Evolutionary conservation across 2,113 vertebrate genomes (phyloP).

Genomic region (Ellobius talpinus): DNA sequence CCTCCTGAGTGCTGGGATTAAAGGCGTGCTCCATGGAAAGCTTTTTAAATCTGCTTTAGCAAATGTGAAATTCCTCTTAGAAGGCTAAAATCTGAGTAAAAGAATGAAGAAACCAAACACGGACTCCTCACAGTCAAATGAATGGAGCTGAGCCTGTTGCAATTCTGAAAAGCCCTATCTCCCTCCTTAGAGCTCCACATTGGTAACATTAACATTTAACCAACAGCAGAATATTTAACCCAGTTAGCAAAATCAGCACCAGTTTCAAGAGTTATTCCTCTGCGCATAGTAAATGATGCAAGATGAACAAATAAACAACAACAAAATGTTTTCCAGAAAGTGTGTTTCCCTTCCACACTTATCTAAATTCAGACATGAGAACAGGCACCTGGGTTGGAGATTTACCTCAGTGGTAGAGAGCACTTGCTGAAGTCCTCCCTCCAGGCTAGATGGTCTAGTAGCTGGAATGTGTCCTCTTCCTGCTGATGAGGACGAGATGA

Average conservation of each 20-base stretch:
- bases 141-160: constrained; percentile 72
- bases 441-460: constrained; percentile 96
- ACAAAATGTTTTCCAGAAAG: constrained; percentile 84
- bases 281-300: constrained; percentile 84
- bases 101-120: constrained; percentile 82
- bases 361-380: constrained; percentile 68
- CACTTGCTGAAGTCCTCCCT: too few species aligned
- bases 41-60: too few species aligned
- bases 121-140: constrained; percentile 71
- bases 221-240: constrained; percentile 88
- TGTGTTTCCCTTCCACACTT: constrained; percentile 77
- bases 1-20: too few species aligned
- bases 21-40: too few species aligned
- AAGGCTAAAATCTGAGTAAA: constrained; percentile 79
- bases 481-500: constrained; percentile 95
- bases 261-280: constrained; percentile 47
- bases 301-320: constrained; percentile 73
- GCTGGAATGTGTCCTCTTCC: constrained; percentile 96
- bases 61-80: constrained; percentile 46
- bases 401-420: too few species aligned
- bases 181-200: constrained; percentile 73
- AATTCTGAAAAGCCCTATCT: constrained; percentile 70
- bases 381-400: constrained; percentile 64
- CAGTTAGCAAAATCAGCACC: constrained; percentile 89
- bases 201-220: constrained; percentile 84